phyloP scores from a whole-genome alignment of 1,140 invertebrate genomes.

The Drosophila bipectinata region DNA sequence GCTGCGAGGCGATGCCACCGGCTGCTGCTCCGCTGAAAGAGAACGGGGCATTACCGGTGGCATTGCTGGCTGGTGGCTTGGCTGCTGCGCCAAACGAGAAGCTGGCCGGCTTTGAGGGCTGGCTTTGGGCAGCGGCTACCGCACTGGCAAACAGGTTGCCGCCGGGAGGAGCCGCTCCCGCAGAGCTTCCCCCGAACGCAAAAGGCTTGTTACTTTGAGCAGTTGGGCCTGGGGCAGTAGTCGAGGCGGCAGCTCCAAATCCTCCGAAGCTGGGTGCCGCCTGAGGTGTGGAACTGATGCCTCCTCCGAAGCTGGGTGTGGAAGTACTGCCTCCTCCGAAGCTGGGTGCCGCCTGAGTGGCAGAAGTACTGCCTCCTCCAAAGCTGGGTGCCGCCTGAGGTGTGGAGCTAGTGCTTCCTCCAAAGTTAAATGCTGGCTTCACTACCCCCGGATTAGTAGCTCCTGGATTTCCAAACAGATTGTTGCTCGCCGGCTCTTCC shows the following conservation, averaged over 20 bases:
- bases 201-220: conserved; percentile 54
- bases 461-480: conserved; percentile 15
- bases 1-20: conserved; percentile 39
- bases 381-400: no score
- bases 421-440: conserved; percentile 23
- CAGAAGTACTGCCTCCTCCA: no score
- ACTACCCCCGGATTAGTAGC: conserved; percentile 11
- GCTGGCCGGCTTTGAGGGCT: conserved; percentile 27
- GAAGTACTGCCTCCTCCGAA: conserved; percentile 26
- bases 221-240: not conserved
- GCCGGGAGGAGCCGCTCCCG: conserved; percentile 14
- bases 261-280: conserved; percentile 35
- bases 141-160: conserved; percentile 59
- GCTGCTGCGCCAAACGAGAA: conserved; percentile 39
- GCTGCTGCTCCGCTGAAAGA: conserved; percentile 41
- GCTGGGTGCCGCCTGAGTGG: no score
- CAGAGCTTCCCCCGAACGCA: conserved; percentile 40
- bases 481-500: conserved; percentile 5
- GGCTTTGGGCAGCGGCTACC: conserved; percentile 39
- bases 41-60: conserved; percentile 39
- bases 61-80: conserved; percentile 8
- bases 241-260: conserved; percentile 36
- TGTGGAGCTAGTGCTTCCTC: not conserved
- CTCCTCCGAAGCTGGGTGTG: conserved; percentile 34
- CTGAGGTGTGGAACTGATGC: not conserved